These are phyloP conservation scores for Spisula solida DNA, from an alignment of 2,888 invertebrate species.

Conservation along the genomic window DNA sequence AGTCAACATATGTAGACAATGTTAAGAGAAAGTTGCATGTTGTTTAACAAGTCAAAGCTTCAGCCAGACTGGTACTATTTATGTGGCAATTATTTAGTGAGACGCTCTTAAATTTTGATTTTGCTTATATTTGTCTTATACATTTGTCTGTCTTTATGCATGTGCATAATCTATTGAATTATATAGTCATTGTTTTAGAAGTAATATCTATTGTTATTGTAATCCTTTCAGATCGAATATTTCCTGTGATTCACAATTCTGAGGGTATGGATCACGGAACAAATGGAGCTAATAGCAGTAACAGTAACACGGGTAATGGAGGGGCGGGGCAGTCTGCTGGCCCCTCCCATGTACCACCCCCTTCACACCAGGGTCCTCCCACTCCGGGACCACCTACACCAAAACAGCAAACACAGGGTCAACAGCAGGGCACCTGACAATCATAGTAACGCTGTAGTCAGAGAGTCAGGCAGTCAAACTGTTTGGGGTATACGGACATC, in stretches of 20 bases:
- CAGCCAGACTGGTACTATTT: conserved; percentile 8
- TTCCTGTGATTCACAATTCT: conserved; percentile 76
- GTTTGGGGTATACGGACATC: conserved; percentile 6
- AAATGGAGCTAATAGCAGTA: conserved; percentile 51
- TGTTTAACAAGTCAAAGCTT: neutral
- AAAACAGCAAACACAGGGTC: conserved; percentile 73
- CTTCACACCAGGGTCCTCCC: conserved; percentile 74
- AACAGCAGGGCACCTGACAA: conserved; percentile 78
- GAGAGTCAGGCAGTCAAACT: conserved; percentile 32
- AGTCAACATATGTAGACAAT: neutral
- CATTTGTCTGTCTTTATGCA: conserved; percentile 29
- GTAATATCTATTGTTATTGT: conserved; percentile 14
- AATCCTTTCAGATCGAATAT: conserved; percentile 78
- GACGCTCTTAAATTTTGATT: conserved; percentile 20
- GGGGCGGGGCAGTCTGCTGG: conserved; percentile 71
- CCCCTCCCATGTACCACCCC: conserved; percentile 68
- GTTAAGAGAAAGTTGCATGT: neutral
- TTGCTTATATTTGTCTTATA: conserved; percentile 21
- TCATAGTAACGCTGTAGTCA: conserved; percentile 45
- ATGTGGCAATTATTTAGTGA: conserved; percentile 1
- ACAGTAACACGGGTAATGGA: conserved; percentile 72
- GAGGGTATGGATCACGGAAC: conserved; percentile 74
- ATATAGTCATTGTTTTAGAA: conserved; percentile 2
- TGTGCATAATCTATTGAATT: conserved; percentile 22
- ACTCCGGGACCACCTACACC: conserved; percentile 73